phyloP scores from a whole-genome alignment of 2,797 vertebrate species.

The Pseudomugil tenellus region DNA sequence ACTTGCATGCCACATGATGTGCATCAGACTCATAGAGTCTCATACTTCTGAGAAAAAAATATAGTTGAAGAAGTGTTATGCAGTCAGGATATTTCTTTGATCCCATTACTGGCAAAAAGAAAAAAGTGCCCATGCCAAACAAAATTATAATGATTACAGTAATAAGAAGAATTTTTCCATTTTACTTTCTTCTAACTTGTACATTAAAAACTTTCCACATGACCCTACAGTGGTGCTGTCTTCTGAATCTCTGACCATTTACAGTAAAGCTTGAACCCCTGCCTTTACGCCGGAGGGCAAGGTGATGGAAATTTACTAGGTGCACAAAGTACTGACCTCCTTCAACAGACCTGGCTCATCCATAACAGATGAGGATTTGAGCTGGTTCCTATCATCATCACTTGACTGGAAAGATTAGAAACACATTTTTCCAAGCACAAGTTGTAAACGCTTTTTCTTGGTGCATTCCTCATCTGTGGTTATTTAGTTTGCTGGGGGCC shows the following conservation, averaged over 20 bases:
- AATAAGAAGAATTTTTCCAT: background rate
- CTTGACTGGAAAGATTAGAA: conserved; percentile 82
- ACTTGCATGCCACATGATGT: background rate
- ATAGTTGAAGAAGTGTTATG: too few relatives aligned
- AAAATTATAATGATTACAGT: background rate
- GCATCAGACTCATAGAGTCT: background rate
- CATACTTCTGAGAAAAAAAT: background rate
- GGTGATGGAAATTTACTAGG: conserved; percentile 68
- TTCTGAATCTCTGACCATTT: conserved; percentile 30
- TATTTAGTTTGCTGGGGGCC: conserved; percentile 86
- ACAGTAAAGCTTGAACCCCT: conserved; percentile 19
- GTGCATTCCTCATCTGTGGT: conserved; percentile 86
- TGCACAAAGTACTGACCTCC: conserved; percentile 60
- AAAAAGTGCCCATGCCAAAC: background rate
- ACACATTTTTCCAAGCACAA: conserved; percentile 82
- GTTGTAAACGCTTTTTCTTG: conserved; percentile 83
- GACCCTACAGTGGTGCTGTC: background rate
- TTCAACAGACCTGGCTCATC: conserved; percentile 65
- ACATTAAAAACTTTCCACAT: background rate
- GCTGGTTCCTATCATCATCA: conserved; percentile 81
- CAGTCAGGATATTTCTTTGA: too few relatives aligned
- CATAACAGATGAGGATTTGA: conserved; percentile 73
- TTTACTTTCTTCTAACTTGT: background rate
- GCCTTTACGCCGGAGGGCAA: conserved; percentile 12
- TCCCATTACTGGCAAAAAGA: too few relatives aligned